Base-by-base conservation (phyloP, 2,888 invertebrate genomes). In the Oegoconia quadripuncta region DNA sequence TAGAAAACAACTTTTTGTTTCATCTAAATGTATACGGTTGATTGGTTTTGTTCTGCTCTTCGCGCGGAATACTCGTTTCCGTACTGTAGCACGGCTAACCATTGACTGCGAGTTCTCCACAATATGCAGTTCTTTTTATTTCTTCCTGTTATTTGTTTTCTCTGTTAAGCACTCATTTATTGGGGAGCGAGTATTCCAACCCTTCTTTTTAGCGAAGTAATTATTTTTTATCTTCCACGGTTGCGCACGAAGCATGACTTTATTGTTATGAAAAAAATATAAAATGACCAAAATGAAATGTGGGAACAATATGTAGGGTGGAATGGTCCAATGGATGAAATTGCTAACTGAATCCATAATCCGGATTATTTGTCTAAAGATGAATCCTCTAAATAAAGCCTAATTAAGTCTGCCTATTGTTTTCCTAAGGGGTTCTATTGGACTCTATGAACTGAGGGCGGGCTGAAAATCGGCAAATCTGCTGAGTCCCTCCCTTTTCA, bases 31-130 rank as follows among this genome's bases (percentile, higher is more conserved):
- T 66, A 75, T 61, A 68, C 56, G 64, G 69, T 53, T 72, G 76
- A 79, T 79, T 77, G 74, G 76, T 69, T 80, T 76, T 72, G 74
- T 72, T 75, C 70, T 69, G 64, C 65, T 71, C 57, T 60, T 66
- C 63, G 64, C 52, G 48, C 50, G 52, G 55, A 52, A 60, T 60
- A 55, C 63, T 60, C 59, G 58, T 63, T 69, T 56, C 62, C 62
- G 62, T 59, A 57, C 62, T 73, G 67, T 62, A 64, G 60, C 53
- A 60, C 57, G 57, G 64, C 60, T 59, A 62, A 62, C 68, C 64
- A 62, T 69, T 62, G 66, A 66, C 66, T 68, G 61, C 48, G 59
- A 63, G 42, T 59, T 50, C 59, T 59, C 50, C 59, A 66, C 67
- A 74, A 70, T 69, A 70, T 65, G 63, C 64, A 64, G 48, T 52